Conservation (phyloP, 2,113 vertebrate genomes). For the Charina bottae region DNA sequence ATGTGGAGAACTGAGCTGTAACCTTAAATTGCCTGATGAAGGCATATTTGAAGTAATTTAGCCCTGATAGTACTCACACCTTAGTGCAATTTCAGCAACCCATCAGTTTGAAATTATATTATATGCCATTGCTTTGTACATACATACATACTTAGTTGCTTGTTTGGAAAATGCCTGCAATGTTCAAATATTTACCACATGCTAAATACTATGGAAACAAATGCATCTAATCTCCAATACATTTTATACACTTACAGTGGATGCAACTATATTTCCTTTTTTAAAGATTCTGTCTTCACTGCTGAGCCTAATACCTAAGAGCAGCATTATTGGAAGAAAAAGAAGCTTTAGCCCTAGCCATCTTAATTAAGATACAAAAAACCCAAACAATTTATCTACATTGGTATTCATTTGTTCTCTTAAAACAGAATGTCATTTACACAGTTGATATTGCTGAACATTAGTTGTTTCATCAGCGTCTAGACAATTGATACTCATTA, state of each 20-base stretch:
- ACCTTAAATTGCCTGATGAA: background rate
- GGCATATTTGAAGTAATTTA: background rate
- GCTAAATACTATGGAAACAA: background rate
- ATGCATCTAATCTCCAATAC: background rate
- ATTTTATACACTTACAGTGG: background rate
- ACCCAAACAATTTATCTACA: background rate
- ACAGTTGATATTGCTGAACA: background rate
- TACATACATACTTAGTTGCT: background rate
- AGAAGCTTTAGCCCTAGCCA: background rate
- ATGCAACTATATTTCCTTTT: background rate
- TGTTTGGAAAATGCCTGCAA: background rate
- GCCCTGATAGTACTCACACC: background rate
- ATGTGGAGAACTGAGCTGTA: background rate
- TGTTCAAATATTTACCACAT: background rate
- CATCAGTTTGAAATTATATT: background rate
- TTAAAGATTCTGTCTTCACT: background rate
- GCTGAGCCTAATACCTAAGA: background rate
- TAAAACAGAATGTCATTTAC: slow-evolving; percentile 8
- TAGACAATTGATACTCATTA: slow-evolving; percentile 14
- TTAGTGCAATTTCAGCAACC: background rate
- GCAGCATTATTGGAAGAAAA: background rate
- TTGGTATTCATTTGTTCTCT: background rate
- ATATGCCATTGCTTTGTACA: background rate
- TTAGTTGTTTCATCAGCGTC: slow-evolving; percentile 6
- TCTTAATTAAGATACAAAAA: background rate